phyloP scores from a whole-genome alignment of 2,888 invertebrate genomes.

The Candidula unifasciata region DNA sequence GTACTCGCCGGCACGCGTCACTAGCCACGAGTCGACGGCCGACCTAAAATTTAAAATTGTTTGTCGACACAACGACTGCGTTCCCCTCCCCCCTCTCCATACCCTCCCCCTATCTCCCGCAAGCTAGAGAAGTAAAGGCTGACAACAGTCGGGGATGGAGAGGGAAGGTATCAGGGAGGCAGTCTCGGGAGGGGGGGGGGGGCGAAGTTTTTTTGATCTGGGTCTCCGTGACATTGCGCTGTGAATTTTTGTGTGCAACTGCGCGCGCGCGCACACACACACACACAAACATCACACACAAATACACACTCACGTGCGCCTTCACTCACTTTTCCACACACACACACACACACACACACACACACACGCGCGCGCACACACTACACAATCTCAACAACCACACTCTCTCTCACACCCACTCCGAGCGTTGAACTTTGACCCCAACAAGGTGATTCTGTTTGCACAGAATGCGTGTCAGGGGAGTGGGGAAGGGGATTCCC shows the following conservation, averaged over 20 bases:
- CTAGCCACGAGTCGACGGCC: neutral
- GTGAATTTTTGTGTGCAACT: neutral
- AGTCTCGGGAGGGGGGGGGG: neutral
- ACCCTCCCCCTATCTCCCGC: neutral
- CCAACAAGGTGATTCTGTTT: slow-evolving; percentile 42
- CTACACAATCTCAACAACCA: too few relatives aligned
- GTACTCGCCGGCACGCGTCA: too few relatives aligned
- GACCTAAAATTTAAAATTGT: neutral
- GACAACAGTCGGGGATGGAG: neutral
- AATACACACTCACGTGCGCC: too few relatives aligned
- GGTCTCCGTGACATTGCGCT: slow-evolving; percentile 27
- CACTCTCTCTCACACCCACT: too few relatives aligned
- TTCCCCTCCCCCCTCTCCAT: neutral
- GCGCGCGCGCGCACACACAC: slow-evolving; percentile 5
- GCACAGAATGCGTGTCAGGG: slow-evolving; percentile 6
- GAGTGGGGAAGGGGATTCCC: neutral
- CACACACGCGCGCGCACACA: too few relatives aligned
- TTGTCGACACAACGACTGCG: neutral
- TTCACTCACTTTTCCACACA: too few relatives aligned
- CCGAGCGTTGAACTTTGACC: slow-evolving; percentile 12
- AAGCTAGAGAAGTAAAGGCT: neutral
- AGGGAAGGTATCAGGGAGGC: neutral
- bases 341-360: too few relatives aligned
- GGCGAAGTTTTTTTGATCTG: slow-evolving; percentile 32
- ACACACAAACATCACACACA: neutral